Percentiles rank a stretch among this genome's conserved stretches.
phyloP scores from a whole-genome alignment of 1,140 invertebrate genomes.

The Drosophila rhopaloa region DNA sequence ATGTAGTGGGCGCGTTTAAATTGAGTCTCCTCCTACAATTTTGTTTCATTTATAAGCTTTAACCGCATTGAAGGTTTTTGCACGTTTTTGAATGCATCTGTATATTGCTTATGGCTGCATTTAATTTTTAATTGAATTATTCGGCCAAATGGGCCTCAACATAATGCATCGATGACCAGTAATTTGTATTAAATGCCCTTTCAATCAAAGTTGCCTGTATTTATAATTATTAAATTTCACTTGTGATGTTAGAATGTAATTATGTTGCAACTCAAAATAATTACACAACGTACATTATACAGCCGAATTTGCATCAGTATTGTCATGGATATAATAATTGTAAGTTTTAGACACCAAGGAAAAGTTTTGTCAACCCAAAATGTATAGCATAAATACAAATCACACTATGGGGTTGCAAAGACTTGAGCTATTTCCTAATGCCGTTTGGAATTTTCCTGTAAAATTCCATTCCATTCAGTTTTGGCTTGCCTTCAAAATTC shows the following conservation, averaged over 20 bases:
- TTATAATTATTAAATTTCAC: constrained; percentile 19
- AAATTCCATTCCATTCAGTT: constrained; percentile 12
- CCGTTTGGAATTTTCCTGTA: constrained; percentile 1
- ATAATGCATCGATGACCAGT: constrained; percentile 44
- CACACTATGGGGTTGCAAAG: not conserved
- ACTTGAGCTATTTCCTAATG: not conserved
- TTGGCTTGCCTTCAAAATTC: constrained; percentile 24
- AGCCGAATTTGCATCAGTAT: not conserved
- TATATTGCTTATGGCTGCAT: constrained; percentile 48
- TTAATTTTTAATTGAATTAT: constrained; percentile 71
- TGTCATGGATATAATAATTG: not conserved
- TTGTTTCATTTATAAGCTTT: constrained; percentile 14
- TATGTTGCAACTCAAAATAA: not conserved
- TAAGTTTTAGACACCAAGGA: no score
- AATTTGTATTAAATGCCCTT: constrained; percentile 38
- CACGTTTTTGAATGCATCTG: constrained; percentile 10
- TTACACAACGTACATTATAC: not conserved
- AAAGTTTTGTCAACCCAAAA: not conserved
- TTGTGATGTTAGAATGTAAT: constrained; percentile 1
- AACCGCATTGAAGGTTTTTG: constrained; percentile 29
- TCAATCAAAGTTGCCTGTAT: constrained; percentile 20
- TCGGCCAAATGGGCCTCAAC: constrained; percentile 33
- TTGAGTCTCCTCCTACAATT: constrained; percentile 46
- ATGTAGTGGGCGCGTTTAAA: constrained; percentile 49
- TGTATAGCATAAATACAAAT: not conserved